Evolutionary conservation across 1,140 invertebrate genomes (phyloP).

Genomic region (Drosophila sp.): DNA sequence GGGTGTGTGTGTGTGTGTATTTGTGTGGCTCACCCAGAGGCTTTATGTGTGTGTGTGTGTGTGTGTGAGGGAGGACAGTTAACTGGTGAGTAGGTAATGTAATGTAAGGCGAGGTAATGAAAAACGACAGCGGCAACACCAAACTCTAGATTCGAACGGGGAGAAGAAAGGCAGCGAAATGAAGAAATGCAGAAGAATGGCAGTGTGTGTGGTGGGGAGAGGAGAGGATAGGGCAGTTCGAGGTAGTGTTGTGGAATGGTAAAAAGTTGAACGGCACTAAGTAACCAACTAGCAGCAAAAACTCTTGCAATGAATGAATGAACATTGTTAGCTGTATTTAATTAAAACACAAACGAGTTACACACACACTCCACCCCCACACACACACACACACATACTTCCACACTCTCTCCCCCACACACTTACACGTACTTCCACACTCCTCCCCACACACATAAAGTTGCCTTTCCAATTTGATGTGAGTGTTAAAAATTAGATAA

Average conservation of each 20-base stretch:
- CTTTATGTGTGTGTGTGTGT: conserved; percentile 4
- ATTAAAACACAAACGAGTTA: conserved; percentile 51
- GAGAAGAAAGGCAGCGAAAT: conserved; percentile 1
- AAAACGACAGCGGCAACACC: conserved; percentile 37
- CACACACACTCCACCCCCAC: conserved; percentile 18
- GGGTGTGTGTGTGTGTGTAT: conserved; percentile 4
- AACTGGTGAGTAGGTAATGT: conserved; percentile 15
- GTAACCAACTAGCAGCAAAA: conserved; percentile 67
- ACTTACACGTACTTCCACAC: background rate
- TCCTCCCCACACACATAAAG: conserved; percentile 3
- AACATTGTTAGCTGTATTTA: conserved; percentile 73
- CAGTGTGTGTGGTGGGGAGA: too few relatives aligned
- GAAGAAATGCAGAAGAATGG: too few relatives aligned
- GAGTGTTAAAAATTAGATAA: conserved; percentile 59
- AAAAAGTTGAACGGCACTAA: conserved; percentile 50
- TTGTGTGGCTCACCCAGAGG: conserved; percentile 1
- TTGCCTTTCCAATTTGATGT: conserved; percentile 43
- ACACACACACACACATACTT: conserved; percentile 4
- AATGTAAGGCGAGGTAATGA: conserved; percentile 33
- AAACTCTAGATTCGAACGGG: background rate
- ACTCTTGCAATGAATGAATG: conserved; percentile 70
- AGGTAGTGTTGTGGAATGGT: background rate
- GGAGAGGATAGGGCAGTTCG: background rate
- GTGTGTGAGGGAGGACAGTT: conserved; percentile 5
- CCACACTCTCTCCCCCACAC: conserved; percentile 8